These are phyloP conservation scores for Scortum barcoo DNA, from an alignment of 2,113 vertebrate genomes.

Conservation along the genomic window DNA sequence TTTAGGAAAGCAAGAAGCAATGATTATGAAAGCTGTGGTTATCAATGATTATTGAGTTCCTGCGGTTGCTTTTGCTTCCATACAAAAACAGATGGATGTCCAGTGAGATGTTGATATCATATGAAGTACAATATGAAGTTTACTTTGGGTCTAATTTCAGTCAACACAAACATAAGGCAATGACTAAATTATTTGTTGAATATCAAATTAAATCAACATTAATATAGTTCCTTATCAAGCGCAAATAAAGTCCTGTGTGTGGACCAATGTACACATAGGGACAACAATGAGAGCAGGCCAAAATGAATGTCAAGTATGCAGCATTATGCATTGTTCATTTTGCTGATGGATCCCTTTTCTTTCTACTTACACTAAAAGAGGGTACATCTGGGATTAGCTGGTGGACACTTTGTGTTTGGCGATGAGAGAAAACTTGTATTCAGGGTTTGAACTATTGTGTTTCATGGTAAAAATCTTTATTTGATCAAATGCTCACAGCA, in stretches of 20 bases:
- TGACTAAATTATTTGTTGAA: background rate
- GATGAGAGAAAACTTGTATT: background rate
- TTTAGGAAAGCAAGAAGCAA: background rate
- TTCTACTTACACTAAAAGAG: background rate
- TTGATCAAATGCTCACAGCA: background rate
- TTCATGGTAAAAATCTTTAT: too few species aligned
- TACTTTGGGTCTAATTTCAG: too few species aligned
- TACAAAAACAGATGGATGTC: background rate
- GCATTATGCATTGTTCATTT: background rate
- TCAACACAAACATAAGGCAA: background rate
- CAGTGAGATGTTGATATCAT: background rate
- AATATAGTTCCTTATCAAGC: background rate
- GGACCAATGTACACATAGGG: background rate
- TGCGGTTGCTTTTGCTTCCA: background rate
- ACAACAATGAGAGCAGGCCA: background rate
- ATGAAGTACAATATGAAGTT: background rate
- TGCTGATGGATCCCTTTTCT: background rate
- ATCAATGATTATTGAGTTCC: background rate
- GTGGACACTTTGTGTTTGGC: background rate
- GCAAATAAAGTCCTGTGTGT: background rate
- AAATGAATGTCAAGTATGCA: background rate
- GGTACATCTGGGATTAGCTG: background rate
- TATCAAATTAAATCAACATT: background rate
- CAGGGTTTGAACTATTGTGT: too few species aligned
- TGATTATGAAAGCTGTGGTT: background rate